Conservation (phyloP, 1,140 invertebrate genomes). For the Bilobella aurantiaca region DNA sequence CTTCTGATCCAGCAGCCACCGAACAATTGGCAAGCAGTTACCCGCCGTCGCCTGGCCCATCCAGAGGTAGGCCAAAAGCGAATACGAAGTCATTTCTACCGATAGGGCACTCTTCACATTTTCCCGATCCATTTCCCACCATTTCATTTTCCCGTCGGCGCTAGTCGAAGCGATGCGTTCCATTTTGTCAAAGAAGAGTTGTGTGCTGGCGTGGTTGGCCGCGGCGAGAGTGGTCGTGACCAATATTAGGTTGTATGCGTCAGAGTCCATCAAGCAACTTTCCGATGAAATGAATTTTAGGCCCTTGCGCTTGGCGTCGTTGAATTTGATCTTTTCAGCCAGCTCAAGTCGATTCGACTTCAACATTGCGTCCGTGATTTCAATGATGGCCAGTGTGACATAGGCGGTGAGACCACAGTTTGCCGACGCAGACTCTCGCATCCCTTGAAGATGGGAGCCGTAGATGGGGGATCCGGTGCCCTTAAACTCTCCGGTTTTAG, state of each 20-base stretch:
- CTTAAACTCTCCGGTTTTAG: background rate
- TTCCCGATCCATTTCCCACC: conserved; percentile 41
- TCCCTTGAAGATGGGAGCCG: background rate
- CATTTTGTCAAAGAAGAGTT: conserved; percentile 24
- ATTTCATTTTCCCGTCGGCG: conserved; percentile 30
- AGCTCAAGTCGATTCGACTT: background rate
- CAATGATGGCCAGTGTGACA: conserved; percentile 6
- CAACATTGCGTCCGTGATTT: background rate
- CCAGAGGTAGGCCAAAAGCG: conserved; percentile 54
- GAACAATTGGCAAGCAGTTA: conserved; percentile 65
- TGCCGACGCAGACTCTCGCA: background rate
- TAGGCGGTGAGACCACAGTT: conserved; percentile 5
- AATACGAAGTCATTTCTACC: conserved; percentile 81
- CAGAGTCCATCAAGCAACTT: conserved; percentile 39
- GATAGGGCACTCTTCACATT: conserved; percentile 46
- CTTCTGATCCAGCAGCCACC: conserved; percentile 70
- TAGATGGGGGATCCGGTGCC: background rate
- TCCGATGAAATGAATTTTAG: conserved; percentile 3
- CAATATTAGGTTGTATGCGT: conserved; percentile 47
- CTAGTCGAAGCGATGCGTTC: conserved; percentile 16
- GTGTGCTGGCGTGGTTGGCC: conserved; percentile 41
- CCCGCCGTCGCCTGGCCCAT: conserved; percentile 47
- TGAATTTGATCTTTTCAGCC: background rate
- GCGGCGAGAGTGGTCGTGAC: conserved; percentile 45
- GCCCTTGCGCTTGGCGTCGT: background rate